Evolutionary conservation across 2,888 invertebrate species (phyloP).

Genomic region (Tenodera sinensis): DNA sequence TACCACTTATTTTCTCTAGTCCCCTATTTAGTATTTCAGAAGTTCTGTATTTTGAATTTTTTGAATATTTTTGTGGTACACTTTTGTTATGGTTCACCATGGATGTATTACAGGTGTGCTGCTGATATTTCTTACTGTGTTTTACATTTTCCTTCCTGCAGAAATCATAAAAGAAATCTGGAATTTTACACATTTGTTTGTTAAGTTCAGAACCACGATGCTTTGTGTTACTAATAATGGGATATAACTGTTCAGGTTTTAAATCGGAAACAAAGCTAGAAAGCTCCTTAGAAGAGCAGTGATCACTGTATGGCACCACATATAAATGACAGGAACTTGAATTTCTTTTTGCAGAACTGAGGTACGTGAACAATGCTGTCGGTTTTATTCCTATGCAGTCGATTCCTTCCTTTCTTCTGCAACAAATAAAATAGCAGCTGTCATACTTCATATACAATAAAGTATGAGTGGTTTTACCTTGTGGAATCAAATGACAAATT

Average conservation of each 20-base stretch:
- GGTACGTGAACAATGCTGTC: neutral
- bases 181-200: neutral
- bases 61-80: neutral
- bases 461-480: no score
- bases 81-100: neutral
- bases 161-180: neutral
- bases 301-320: slow-evolving; percentile 11
- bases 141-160: neutral
- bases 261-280: neutral
- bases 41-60: neutral
- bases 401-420: neutral
- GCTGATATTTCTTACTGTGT: neutral
- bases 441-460: no score
- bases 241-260: neutral
- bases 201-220: neutral
- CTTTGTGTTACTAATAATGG: neutral
- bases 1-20: neutral
- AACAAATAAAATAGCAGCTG: neutral
- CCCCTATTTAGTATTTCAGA: neutral
- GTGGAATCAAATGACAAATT: no score
- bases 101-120: no score
- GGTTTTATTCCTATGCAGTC: neutral
- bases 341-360: neutral
- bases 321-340: neutral
- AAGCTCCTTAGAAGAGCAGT: neutral